Base-by-base conservation (phyloP, 2,113 vertebrate species). In the Pelobates fuscus region DNA sequence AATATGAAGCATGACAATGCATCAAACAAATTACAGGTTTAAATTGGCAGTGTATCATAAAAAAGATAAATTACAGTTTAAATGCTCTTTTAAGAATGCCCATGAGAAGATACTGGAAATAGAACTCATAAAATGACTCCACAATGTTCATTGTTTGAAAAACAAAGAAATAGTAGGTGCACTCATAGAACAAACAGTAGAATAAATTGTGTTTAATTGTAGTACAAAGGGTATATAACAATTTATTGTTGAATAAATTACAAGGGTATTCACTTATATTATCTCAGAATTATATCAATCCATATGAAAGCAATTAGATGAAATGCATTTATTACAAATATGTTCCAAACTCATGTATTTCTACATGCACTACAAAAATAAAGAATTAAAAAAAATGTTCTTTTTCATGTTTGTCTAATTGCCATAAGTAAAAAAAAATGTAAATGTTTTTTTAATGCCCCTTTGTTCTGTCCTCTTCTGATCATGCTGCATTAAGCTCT, bases 21-120 rank as follows among this genome's bases (percentile, higher is more conserved):
- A 49, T 49, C 44, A 49, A 49, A 49, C 44, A 49, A 49, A 49
- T 49, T 49, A 49, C 44, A 49, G 44, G 10, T 49, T 49, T 49
- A 49, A 49, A 49, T 49, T 49, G 44, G 44, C 44, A 49, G 12
- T 49, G 44, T 14, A 49, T 49, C 44, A 49, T 49, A 49, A 49
- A 49, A 49, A 49, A 49, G 44, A 49, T 49, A 49, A 49, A 49
- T 49, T 49, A 49, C 44, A 17, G 44, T 18, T 49, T 49, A 49
- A 49, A 49, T 49, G 44, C 44, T 49, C 44, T 49, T 49, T 49
- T 49, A 49, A 49, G 11, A 49, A 49, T 49, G 17, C 44, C 15
- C 44, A 0, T 4, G 44, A 14, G 44, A 49, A 49, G 8, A 17
- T 4, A 14, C 44, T 49, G 10, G 44, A 49, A 49, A 49, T 49